These are phyloP conservation scores for Trilocha varians DNA, from an alignment of 2,888 invertebrate genomes.

Conservation along the genomic window DNA sequence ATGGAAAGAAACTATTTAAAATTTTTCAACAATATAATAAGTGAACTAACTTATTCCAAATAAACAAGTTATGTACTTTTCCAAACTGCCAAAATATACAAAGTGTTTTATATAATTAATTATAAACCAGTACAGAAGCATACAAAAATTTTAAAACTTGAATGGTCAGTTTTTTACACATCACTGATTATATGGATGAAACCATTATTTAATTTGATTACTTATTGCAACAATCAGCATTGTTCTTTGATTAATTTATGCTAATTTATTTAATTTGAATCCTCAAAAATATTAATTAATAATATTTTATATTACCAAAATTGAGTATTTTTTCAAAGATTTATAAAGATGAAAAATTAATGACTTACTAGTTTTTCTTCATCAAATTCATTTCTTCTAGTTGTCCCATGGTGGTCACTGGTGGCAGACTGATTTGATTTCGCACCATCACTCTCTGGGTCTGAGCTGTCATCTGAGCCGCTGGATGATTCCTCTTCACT, in stretches of 20 bases:
- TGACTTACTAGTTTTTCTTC: slow-evolving; percentile 62
- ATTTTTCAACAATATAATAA: no score
- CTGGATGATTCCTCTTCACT: slow-evolving; percentile 45
- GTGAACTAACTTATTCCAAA: no score
- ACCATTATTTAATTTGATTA: not conserved
- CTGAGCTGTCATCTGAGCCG: slow-evolving; percentile 39
- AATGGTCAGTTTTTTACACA: not conserved
- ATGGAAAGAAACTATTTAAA: no score
- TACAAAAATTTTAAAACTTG: no score
- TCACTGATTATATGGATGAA: not conserved
- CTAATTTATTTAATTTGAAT: not conserved
- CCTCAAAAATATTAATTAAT: not conserved
- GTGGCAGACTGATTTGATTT: slow-evolving; percentile 41
- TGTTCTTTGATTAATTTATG: not conserved
- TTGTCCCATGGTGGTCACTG: slow-evolving; percentile 48
- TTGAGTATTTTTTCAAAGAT: no score
- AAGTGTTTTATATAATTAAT: no score
- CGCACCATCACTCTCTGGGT: slow-evolving; percentile 57
- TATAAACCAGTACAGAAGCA: no score
- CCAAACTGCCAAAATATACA: no score
- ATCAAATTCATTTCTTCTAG: slow-evolving; percentile 43
- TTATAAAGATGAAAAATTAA: not conserved
- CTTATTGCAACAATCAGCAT: not conserved
- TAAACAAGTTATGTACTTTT: no score
- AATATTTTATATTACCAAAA: no score